Base-by-base conservation (phyloP, 2,888 invertebrate species). In the Rhagium mordax region DNA sequence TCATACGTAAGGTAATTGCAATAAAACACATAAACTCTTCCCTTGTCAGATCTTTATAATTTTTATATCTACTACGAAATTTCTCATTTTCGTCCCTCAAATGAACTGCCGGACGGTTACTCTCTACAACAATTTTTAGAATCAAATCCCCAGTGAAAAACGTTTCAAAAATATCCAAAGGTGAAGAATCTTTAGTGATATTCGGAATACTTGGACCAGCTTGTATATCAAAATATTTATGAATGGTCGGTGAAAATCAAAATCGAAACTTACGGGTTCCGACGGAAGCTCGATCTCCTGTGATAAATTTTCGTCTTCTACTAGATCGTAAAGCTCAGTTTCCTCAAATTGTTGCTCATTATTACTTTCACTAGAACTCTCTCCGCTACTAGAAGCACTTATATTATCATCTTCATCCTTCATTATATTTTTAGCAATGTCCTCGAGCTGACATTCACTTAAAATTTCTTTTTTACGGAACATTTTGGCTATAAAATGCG, bases 61-160 rank as follows among this genome's bases (percentile, higher is more conserved):
- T 47, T n/a, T n/a, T 47, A n/a, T 47, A 47, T 47, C 47, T 47
- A 47, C n/a, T 47, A 47, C 47, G n/a, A 47, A 47, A 47, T 47
- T 5, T 47, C 10, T 47, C 47, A 47, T 47, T 47, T 47, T 47
- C 4, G 3, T 47, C 47, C 10, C 47, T 10, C 47, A 47, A n/a
- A 47, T 47, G 5, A 10, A n/a, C 47, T 47, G 47, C 47, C 3
- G 5, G 47, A 47, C 47, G 47, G 47, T 47, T 47, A 47, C 47
- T 47, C 10, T 47, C 47, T 3, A 5, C 47, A 47, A 47, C n/a
- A 47, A 47, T 47, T n/a, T 47, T 47, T 47, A 5, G 2, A 47
- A 47, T 47, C 47, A 47, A 47, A 47, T 47, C 47, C 3, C 8
- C 47, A 10, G 47, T 47, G 8, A 47, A 47, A 47, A 47, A 47